A percentile compares a stretch with the other conserved stretches of the same genome.
Conservation (phyloP, 2,797 vertebrate genomes). For the Australoheros facetus region DNA sequence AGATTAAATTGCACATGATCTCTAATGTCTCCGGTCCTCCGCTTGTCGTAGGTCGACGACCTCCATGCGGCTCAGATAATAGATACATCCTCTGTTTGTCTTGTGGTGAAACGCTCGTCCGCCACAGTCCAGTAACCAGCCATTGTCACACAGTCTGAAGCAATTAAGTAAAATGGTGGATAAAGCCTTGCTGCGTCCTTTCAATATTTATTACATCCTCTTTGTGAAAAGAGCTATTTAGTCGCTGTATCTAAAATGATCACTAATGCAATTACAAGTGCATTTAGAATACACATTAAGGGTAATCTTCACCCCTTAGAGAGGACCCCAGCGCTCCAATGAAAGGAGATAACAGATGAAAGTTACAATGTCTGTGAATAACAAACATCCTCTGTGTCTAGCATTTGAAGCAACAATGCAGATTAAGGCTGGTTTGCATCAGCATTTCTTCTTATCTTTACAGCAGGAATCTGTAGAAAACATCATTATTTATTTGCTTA, state of each 20-base stretch:
- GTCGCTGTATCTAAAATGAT: slow-evolving; percentile 80
- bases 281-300: slow-evolving; percentile 78
- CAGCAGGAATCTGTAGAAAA: not conserved
- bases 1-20: slow-evolving; percentile 99
- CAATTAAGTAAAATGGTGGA: slow-evolving; percentile 97
- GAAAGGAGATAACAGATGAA: slow-evolving; percentile 61
- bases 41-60: slow-evolving; percentile 92
- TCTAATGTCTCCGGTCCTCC: slow-evolving; percentile 88
- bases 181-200: slow-evolving; percentile 79
- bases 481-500: not conserved
- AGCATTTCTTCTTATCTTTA: slow-evolving; percentile 24
- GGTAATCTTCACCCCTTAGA: slow-evolving; percentile 71
- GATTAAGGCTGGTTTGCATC: not conserved
- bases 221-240: slow-evolving; percentile 79
- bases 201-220: slow-evolving; percentile 88
- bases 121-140: slow-evolving; percentile 92
- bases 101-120: slow-evolving; percentile 79
- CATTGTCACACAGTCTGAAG: slow-evolving; percentile 91
- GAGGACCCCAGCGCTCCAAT: slow-evolving; percentile 56
- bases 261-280: slow-evolving; percentile 81
- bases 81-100: slow-evolving; percentile 92
- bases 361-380: slow-evolving; percentile 56
- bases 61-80: slow-evolving; percentile 91
- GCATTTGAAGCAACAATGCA: slow-evolving; percentile 19
- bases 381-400: slow-evolving; percentile 36